Conservation (phyloP, 2,797 vertebrate genomes). For the Morus bassanus region DNA sequence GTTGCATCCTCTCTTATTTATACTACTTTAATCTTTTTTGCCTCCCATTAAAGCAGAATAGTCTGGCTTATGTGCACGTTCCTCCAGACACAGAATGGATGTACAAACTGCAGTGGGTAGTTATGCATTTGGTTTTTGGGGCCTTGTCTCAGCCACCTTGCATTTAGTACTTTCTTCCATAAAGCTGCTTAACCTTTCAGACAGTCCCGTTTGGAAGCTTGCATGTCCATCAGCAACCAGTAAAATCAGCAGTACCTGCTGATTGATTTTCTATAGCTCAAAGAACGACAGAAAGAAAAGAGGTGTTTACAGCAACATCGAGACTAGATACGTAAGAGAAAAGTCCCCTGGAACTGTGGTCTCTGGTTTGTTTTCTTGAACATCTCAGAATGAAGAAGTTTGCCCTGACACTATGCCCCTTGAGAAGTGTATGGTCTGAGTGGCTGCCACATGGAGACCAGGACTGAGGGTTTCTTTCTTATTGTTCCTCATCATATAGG, state of each 20-base stretch:
- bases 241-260: neutral
- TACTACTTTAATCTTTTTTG: neutral
- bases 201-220: neutral
- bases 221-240: neutral
- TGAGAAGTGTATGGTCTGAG: neutral
- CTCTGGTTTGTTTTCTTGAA: neutral
- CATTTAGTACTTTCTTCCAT: neutral
- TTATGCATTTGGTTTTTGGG: neutral
- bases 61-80: neutral
- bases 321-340: too few relatives aligned
- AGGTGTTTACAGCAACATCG: neutral
- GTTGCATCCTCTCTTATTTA: neutral
- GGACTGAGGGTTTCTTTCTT: neutral
- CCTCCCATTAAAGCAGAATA: neutral
- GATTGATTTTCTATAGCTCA: neutral
- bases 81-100: neutral
- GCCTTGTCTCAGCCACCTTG: neutral
- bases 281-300: neutral
- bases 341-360: neutral
- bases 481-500: neutral
- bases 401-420: neutral
- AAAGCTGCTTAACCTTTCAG: neutral
- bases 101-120: neutral
- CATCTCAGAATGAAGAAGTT: neutral
- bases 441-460: neutral